A percentile compares a stretch with the other conserved stretches of the same genome.
Evolutionary conservation across 2,888 invertebrate species (phyloP).

Genomic region (Clostera curtula): DNA sequence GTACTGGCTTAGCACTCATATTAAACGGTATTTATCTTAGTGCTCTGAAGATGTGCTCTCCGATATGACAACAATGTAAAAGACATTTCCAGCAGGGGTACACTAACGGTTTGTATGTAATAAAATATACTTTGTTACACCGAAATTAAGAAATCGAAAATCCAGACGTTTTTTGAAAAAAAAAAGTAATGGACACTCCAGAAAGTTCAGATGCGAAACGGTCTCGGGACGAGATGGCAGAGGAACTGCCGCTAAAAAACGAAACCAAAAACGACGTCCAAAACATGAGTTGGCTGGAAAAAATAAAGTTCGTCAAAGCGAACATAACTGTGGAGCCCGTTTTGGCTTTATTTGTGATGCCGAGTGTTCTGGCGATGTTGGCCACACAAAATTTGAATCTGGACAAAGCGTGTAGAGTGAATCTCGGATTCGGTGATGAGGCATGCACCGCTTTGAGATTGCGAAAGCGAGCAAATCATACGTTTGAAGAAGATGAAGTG

Average conservation of each 20-base stretch:
- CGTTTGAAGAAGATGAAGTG: constrained; percentile 78
- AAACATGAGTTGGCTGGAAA: constrained; percentile 53
- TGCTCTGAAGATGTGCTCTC: constrained; percentile 27
- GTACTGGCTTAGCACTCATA: constrained; percentile 33
- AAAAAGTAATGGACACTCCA: constrained; percentile 29
- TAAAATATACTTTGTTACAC: constrained; percentile 15
- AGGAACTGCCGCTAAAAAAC: constrained; percentile 45
- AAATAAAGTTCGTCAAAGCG: constrained; percentile 60
- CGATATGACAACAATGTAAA: constrained; percentile 30
- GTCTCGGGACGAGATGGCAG: constrained; percentile 27
- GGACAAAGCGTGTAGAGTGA: constrained; percentile 90
- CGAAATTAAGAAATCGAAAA: constrained; percentile 8
- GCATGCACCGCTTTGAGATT: constrained; percentile 83
- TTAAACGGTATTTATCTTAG: constrained; percentile 36
- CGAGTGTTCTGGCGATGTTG: constrained; percentile 78
- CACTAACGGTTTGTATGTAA: constrained; percentile 10
- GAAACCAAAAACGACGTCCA: constrained; percentile 35
- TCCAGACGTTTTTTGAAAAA: constrained; percentile 8
- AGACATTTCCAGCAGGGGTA: constrained; percentile 9
- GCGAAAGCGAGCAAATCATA: constrained; percentile 80
- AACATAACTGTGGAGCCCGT: constrained; percentile 81
- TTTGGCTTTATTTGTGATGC: constrained; percentile 78
- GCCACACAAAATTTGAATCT: constrained; percentile 89
- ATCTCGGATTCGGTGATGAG: constrained; percentile 79
- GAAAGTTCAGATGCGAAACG: constrained; percentile 26